phyloP scores from a whole-genome alignment of 2,113 vertebrate genomes.

The Mirounga angustirostris region DNA sequence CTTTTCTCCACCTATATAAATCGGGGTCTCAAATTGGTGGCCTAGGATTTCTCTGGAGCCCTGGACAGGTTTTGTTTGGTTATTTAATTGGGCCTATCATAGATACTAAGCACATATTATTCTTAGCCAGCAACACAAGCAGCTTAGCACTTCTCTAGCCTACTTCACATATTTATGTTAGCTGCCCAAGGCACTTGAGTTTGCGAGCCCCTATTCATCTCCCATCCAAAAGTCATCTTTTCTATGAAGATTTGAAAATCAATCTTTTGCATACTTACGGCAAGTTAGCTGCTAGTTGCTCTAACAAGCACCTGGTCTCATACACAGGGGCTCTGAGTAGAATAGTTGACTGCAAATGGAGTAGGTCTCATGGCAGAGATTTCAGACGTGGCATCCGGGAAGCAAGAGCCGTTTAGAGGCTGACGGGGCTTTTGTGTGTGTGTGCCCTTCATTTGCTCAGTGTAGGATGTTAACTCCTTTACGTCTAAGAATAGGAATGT shows the following conservation, averaged over 20 bases:
- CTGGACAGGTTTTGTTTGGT: neutral
- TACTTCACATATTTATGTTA: neutral
- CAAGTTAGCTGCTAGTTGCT: neutral
- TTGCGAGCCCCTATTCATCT: constrained; percentile 24
- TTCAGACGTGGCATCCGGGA: neutral
- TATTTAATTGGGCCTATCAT: neutral
- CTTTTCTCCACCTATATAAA: constrained; percentile 30
- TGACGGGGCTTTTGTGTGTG: neutral
- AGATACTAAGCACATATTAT: neutral
- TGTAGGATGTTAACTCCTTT: neutral
- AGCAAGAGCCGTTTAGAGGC: constrained; percentile 46
- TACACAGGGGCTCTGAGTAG: neutral
- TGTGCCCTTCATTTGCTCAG: neutral
- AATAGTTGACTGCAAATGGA: neutral
- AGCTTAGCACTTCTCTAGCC: neutral
- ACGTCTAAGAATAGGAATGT: neutral
- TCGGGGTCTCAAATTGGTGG: neutral
- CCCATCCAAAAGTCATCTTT: constrained; percentile 1
- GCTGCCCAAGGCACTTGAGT: neutral
- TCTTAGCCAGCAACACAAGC: constrained; percentile 47
- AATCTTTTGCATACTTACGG: neutral
- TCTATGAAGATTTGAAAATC: neutral
- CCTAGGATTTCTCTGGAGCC: neutral
- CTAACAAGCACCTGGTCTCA: neutral
- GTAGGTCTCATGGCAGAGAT: neutral